Percentiles rank a stretch among this genome's conserved stretches.
Conservation (phyloP, 2,888 invertebrate genomes). For the Caenorhabditis sp. region DNA sequence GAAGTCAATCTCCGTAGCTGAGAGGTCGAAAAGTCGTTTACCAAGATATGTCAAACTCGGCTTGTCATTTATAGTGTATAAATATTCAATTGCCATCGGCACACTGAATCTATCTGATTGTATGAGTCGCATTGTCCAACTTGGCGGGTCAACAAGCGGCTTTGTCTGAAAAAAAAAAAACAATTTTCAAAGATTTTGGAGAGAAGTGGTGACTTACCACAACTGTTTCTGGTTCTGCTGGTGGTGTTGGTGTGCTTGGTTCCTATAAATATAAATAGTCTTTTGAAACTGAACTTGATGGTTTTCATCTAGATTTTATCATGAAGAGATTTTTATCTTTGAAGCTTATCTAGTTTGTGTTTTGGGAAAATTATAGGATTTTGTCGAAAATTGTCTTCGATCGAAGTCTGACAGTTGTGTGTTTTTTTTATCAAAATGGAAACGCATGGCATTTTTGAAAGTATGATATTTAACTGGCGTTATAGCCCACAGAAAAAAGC, state of each 20-base stretch:
- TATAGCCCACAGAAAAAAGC: too few relatives aligned
- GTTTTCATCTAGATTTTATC: background rate
- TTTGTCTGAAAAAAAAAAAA: constrained; percentile 4
- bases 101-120: constrained; percentile 97
- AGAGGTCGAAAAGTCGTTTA: constrained; percentile 93
- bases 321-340: too few relatives aligned
- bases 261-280: background rate
- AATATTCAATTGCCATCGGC: constrained; percentile 96
- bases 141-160: constrained; percentile 61
- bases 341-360: too few relatives aligned
- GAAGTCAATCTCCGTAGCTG: constrained; percentile 90
- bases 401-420: too few relatives aligned
- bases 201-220: background rate
- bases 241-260: background rate
- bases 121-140: constrained; percentile 84
- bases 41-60: constrained; percentile 96
- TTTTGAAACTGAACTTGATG: background rate
- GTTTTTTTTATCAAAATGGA: too few relatives aligned
- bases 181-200: background rate
- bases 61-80: constrained; percentile 96
- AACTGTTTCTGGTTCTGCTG: background rate
- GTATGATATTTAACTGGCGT: too few relatives aligned
- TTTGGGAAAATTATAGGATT: too few relatives aligned
- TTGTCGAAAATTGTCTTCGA: too few relatives aligned
- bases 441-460: too few relatives aligned